Evolutionary conservation across 2,113 vertebrate species (phyloP), one percentile per base, ranked within the genome.

Genomic region (Axis porcinus): DNA sequence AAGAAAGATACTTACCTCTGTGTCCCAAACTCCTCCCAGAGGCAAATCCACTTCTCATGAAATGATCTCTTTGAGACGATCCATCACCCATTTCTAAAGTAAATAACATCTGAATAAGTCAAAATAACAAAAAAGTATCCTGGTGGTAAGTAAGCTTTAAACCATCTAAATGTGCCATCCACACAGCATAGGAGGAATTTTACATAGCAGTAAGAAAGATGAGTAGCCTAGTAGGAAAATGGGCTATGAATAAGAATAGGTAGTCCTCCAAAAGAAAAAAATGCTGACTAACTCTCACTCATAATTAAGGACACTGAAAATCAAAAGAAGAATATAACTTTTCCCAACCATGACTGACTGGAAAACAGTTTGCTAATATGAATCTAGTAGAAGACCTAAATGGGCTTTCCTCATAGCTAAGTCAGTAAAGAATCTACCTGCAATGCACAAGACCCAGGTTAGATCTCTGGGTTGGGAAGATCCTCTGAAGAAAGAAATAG

Each of bases 31-130:
- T 96, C 16, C 86, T 91, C 97, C 97, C 96, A 92, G 97, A 93
- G 40, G 78, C 54, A 97, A 98, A 97, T 62, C 60, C 23, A 33
- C 89, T 86, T 70, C 94, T 96, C 84, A 50, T 74, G 54, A 78
- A 91, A 40, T 83, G 89, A 96, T 97, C 97, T 97, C 60, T 95
- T 91, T 15, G 94, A 67, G 60, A 88, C 62, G 78, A 84, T 81
- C 94, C 94, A 84, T 88, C 97, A 95, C 47, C 67, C 89, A 91
- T 67, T 97, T 98, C 98, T 98, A 97, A 81, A 96, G 88, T 30
- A 95, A 97, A 12, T n/a, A 86, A 96, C 30, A 98, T 87, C 76
- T 36, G 62, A 94, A 94, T 10, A 84, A 89, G 28, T 93, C 55
- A 93, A 88, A 96, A 52, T 94, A 96, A 57, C 16, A 84, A 85